A percentile compares a stretch with the other conserved stretches of the same genome.
Conservation (phyloP, 2,113 vertebrate species). For the Phocoena sinus region DNA sequence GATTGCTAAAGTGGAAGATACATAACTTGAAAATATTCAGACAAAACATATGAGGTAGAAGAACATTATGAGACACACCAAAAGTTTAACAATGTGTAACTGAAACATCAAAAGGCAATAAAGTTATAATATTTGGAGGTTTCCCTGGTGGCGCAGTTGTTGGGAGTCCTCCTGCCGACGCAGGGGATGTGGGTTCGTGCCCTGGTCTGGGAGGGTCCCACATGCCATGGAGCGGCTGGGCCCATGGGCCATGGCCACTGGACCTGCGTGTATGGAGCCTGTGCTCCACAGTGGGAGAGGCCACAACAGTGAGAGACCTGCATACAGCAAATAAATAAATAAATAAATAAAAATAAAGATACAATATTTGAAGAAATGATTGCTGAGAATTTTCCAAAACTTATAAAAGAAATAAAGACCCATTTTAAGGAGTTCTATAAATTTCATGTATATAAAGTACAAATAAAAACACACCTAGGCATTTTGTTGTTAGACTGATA, state of each 20-base stretch:
- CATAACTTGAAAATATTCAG: neutral
- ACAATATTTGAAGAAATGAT: neutral
- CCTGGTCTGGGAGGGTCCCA: too few relatives aligned
- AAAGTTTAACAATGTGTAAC: neutral
- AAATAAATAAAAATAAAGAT: neutral
- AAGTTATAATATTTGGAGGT: neutral
- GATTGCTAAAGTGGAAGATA: neutral
- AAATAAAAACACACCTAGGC: neutral
- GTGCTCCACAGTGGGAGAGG: too few relatives aligned
- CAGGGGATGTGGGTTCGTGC: accelerated
- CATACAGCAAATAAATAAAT: too few relatives aligned
- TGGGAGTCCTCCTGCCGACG: too few relatives aligned
- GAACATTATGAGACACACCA: neutral
- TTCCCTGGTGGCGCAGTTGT: too few relatives aligned
- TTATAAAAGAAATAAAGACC: neutral
- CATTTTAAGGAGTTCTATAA: neutral
- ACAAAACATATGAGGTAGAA: neutral
- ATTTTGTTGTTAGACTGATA: neutral
- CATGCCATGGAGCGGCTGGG: too few relatives aligned
- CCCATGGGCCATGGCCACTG: too few relatives aligned
- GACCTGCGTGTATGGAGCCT: accelerated
- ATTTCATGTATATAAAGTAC: neutral
- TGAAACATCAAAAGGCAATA: neutral
- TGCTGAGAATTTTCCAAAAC: neutral
- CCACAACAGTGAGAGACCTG: too few relatives aligned